Base-by-base conservation (phyloP, 2,797 vertebrate genomes). In the Hemitrygon akajei region DNA sequence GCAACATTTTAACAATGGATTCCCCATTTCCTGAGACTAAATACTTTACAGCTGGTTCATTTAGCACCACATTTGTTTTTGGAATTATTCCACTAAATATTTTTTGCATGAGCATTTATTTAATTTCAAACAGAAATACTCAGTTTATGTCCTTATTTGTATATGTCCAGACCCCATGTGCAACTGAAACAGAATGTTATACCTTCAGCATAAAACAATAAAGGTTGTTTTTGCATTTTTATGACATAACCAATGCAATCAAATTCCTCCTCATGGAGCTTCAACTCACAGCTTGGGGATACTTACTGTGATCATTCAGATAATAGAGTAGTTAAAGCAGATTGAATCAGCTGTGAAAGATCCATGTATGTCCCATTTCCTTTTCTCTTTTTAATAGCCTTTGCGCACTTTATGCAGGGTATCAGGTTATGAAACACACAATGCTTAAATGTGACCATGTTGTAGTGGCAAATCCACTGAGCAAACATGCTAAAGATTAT, bases 201-300 rank as follows among this genome's bases (percentile, higher is more conserved):
- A 40, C 30, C n/a, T 66, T 20, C 71, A 66, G 34, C 16, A 18
- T 66, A 20, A 25, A 69, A 34, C 66, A n/a, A 22, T 20, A 25
- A n/a, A 25, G n/a, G 69, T 89, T 69, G 66, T 20, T 89, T 69
- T 89, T 37, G n/a, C 18, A 89, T 37, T 89, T 69, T 89, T 89
- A 89, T 69, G 22, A 37, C n/a, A 37, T 34, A 89, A 30, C 86
- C n/a, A 37, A 7, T 22, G 30, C 86, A 69, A 89, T 34, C 37
- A 69, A 34, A 69, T 89, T 89, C 63, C 86, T 69, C 86, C n/a
- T 69, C 11, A 25, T 34, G 37, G 37, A 89, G 34, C 58, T 89
- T 66, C 58, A 66, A 9, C 30, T 20, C 14, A n/a, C 37, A 89
- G 60, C 60, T 9, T 7, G 34, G 1, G 20, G 86, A 69, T 66